Conservation (phyloP, 2,113 vertebrate species). For the Callionymus lyra region DNA sequence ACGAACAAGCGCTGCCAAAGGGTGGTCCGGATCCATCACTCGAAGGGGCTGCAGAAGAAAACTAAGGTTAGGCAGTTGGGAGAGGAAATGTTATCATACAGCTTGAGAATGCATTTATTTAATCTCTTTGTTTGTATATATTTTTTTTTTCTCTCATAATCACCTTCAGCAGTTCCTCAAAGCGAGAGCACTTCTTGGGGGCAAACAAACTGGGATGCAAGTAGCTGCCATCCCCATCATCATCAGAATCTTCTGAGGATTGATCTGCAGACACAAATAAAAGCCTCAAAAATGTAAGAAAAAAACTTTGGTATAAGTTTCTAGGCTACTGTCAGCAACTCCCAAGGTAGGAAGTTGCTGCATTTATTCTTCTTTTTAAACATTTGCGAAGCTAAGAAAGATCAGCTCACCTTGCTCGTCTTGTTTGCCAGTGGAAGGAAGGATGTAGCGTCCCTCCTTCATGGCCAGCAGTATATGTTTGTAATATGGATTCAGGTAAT, state of each 20-base stretch:
- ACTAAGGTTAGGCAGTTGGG: not conserved
- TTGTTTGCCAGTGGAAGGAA: conserved; percentile 58
- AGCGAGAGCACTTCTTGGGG: conserved; percentile 78
- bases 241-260: conserved; percentile 75
- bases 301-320: too few relatives aligned
- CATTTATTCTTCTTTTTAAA: too few relatives aligned
- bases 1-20: conserved; percentile 82
- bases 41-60: conserved; percentile 76
- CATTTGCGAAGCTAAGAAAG: not conserved
- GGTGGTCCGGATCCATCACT: conserved; percentile 94
- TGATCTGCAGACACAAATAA: conserved; percentile 46
- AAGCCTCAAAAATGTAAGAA: not conserved
- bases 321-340: too few relatives aligned
- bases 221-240: conserved; percentile 80
- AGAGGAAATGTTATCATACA: too few relatives aligned
- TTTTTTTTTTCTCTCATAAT: not conserved
- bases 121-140: not conserved
- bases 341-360: not conserved
- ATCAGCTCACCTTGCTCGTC: conserved; percentile 71
- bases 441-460: conserved; percentile 87
- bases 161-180: conserved; percentile 93
- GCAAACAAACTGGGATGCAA: conserved; percentile 95
- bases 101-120: too few relatives aligned
- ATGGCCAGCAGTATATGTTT: conserved; percentile 91
- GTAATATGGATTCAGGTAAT: conserved; percentile 99